Conservation (phyloP, 2,888 invertebrate genomes). For the Microctonus brassicae region DNA sequence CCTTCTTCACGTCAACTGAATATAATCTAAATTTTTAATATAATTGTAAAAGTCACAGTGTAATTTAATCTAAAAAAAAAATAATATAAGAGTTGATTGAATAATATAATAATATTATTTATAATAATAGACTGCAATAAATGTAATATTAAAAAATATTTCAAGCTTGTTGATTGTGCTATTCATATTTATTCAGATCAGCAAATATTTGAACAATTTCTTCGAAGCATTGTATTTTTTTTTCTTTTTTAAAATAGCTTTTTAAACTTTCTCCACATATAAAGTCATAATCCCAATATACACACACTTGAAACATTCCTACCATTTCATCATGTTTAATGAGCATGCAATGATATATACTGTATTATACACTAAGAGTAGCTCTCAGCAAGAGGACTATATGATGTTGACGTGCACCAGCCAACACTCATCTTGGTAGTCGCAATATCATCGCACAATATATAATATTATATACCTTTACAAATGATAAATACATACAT, state of each 20-base stretch:
- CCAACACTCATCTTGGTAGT: constrained; percentile 12
- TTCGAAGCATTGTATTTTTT: neutral
- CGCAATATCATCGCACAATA: constrained; percentile 26
- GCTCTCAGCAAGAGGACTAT: constrained; percentile 21
- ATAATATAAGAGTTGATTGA: too few species aligned
- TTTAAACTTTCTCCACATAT: neutral
- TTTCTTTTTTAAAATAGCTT: neutral
- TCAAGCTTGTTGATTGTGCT: too few species aligned
- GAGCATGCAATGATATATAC: constrained; percentile 44
- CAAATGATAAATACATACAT: neutral
- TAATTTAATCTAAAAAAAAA: too few species aligned
- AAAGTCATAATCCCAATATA: constrained; percentile 2
- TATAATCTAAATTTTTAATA: too few species aligned
- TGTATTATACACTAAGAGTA: constrained; percentile 32
- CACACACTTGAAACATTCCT: constrained; percentile 37
- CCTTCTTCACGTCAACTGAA: too few species aligned
- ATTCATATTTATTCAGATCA: too few species aligned
- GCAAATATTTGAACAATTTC: too few species aligned
- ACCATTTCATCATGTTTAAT: constrained; percentile 45
- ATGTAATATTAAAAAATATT: too few species aligned
- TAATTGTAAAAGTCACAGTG: too few species aligned
- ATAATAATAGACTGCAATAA: too few species aligned
- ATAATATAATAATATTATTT: too few species aligned
- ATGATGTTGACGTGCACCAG: neutral
- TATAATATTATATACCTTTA: neutral